Evolutionary conservation across 2,888 invertebrate genomes (phyloP).

Genomic region (Choristoneura rosaceana): DNA sequence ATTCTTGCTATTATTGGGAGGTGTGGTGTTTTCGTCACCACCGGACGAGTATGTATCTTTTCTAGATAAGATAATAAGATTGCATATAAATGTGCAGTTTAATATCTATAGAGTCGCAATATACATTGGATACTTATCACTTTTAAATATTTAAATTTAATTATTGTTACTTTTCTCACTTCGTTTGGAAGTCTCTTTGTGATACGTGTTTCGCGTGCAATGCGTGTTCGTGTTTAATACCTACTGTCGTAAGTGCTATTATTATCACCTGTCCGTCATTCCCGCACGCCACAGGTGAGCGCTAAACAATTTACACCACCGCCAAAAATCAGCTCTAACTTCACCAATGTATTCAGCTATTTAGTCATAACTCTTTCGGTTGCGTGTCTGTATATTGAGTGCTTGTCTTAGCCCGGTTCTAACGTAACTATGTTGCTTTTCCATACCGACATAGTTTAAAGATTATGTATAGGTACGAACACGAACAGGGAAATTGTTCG

Average conservation of each 20-base stretch:
- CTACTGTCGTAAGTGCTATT: background rate
- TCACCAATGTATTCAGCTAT: background rate
- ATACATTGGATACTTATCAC: too few relatives aligned
- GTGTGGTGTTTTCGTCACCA: slow-evolving; percentile 6
- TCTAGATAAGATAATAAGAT: too few relatives aligned
- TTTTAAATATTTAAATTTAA: too few relatives aligned
- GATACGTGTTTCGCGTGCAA: background rate
- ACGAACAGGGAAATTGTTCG: too few relatives aligned
- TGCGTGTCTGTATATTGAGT: background rate
- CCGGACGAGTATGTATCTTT: background rate
- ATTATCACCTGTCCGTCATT: slow-evolving; percentile 4
- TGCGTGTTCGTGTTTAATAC: background rate
- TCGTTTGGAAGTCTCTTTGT: too few relatives aligned
- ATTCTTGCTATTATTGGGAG: slow-evolving; percentile 21
- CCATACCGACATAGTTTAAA: too few relatives aligned
- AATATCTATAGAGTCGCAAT: too few relatives aligned
- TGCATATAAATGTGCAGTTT: too few relatives aligned
- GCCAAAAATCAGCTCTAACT: slow-evolving; percentile 2
- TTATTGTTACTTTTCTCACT: background rate
- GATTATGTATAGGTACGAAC: too few relatives aligned
- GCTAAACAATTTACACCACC: slow-evolving; percentile 6
- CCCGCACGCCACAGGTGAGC: slow-evolving; percentile 12
- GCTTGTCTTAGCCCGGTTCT: background rate
- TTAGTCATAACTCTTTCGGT: background rate
- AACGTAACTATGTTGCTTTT: too few relatives aligned